Evolutionary conservation across 1,140 invertebrate genomes (phyloP).

Genomic region (Apis cerana): DNA sequence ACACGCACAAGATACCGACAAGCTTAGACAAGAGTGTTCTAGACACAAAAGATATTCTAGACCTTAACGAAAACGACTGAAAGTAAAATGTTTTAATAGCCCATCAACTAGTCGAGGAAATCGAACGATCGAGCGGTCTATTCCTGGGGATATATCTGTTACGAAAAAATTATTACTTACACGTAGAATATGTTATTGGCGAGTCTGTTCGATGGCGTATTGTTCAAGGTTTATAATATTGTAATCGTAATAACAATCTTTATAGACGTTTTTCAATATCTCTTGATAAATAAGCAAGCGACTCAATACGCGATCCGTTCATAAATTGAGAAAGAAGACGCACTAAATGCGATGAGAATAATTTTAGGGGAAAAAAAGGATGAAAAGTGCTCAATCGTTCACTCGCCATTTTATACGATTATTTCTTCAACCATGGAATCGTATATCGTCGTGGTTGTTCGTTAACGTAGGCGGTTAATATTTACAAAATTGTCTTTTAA

Average conservation of each 20-base stretch:
- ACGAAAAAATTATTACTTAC: constrained; percentile 39
- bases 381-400: neutral
- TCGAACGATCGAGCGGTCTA: constrained; percentile 45
- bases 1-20: constrained; percentile 48
- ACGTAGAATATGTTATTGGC: constrained; percentile 41
- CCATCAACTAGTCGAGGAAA: constrained; percentile 33
- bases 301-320: constrained; percentile 43
- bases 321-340: constrained; percentile 21
- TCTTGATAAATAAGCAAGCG: constrained; percentile 60
- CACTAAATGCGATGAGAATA: neutral
- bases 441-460: neutral
- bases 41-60: constrained; percentile 5
- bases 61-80: constrained; percentile 51
- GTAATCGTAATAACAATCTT: constrained; percentile 61
- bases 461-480: neutral
- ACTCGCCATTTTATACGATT: constrained; percentile 14
- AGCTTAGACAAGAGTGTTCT: constrained; percentile 19
- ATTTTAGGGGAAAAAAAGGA: neutral
- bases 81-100: constrained; percentile 49
- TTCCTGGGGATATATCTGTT: constrained; percentile 44
- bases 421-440: neutral
- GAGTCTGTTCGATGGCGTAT: constrained; percentile 35
- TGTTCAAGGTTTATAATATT: constrained; percentile 61
- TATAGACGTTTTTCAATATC: constrained; percentile 66
- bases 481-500: neutral